Conservation (phyloP, 2,797 vertebrate species). For the Taeniopygia guttata region DNA sequence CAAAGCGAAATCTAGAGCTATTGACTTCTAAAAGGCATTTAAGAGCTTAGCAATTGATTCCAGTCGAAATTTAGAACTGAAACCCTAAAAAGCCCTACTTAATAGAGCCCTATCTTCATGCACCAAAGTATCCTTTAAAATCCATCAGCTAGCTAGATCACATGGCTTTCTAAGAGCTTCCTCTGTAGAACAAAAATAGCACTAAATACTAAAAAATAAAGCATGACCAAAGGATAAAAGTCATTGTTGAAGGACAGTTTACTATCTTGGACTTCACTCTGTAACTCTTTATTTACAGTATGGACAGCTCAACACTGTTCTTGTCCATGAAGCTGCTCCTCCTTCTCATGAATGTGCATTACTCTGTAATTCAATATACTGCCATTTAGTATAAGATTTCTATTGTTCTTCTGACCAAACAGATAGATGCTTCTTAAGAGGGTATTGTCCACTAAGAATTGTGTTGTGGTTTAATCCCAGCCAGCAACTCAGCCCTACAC, state of each 20-base stretch:
- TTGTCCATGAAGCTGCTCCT: background rate
- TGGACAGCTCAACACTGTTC: background rate
- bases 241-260: background rate
- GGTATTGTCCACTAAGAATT: background rate
- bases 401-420: background rate
- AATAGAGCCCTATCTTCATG: background rate
- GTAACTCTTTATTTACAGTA: background rate
- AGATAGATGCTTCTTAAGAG: background rate
- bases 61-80: background rate
- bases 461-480: background rate
- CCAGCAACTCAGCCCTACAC: too few relatives aligned
- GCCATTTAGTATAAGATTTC: background rate
- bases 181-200: background rate
- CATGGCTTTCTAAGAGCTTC: background rate
- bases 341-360: rapidly evolving
- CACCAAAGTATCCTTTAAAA: background rate
- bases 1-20: background rate
- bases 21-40: background rate
- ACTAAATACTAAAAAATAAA: background rate
- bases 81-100: background rate
- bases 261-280: background rate
- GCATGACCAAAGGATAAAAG: background rate
- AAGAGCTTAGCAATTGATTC: background rate
- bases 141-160: background rate
- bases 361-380: background rate